phyloP scores from a whole-genome alignment of 2,888 invertebrate species.

The Drosophila buzzatii region DNA sequence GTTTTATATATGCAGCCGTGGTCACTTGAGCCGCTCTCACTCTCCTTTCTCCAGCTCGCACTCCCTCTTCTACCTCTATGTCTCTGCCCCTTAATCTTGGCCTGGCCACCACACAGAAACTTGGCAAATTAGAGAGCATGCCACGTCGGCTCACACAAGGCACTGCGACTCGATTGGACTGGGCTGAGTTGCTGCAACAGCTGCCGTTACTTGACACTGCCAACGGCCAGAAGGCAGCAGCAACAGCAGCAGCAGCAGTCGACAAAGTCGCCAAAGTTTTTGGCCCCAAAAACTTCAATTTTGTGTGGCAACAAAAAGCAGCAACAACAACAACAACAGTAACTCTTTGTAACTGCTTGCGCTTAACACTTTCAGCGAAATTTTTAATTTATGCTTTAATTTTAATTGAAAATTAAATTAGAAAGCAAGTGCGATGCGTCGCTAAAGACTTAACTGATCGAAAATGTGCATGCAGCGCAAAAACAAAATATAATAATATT shows the following conservation, averaged over 20 bases:
- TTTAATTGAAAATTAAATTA: conserved; percentile 56
- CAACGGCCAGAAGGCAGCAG: conserved; percentile 13
- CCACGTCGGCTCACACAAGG: conserved; percentile 26
- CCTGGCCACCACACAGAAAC: conserved; percentile 9
- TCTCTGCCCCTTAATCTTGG: conserved; percentile 3
- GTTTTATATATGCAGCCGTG: conserved; percentile 15
- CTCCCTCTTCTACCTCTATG: neutral
- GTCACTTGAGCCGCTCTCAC: neutral
- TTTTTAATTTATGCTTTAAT: conserved; percentile 65
- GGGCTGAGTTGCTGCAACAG: conserved; percentile 46
- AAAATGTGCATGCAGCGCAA: neutral
- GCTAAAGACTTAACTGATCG: neutral
- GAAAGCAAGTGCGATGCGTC: conserved; percentile 21
- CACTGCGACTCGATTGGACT: conserved; percentile 1
- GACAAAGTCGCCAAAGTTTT: conserved; percentile 49
- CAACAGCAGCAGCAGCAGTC: conserved; percentile 10
- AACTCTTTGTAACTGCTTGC: conserved; percentile 63
- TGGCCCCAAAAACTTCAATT: conserved; percentile 55
- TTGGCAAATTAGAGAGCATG: conserved; percentile 35
- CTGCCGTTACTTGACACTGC: conserved; percentile 58
- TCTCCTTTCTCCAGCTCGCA: neutral
- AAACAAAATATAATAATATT: neutral
- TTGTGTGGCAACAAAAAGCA: conserved; percentile 49
- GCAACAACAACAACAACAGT: conserved; percentile 44
- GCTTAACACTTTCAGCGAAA: conserved; percentile 48